Percentiles rank a stretch among this genome's conserved stretches.
phyloP scores from a whole-genome alignment of 2,888 invertebrate species.

The Latrodectus elegans region DNA sequence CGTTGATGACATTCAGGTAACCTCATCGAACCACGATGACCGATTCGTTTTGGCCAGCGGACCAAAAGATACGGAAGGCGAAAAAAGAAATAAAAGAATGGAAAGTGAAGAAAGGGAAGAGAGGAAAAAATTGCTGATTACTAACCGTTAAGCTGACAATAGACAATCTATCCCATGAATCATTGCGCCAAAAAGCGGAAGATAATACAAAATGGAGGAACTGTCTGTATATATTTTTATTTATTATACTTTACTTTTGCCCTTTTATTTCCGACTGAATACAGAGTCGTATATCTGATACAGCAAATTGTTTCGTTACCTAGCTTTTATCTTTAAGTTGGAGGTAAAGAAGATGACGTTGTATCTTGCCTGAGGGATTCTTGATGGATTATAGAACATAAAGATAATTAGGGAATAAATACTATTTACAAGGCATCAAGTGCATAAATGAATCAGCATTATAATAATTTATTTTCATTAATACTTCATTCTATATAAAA shows the following conservation, averaged over 20 bases:
- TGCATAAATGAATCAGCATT: too few relatives aligned
- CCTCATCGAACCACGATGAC: slow-evolving; percentile 34
- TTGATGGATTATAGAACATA: slow-evolving; percentile 26
- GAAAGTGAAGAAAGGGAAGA: slow-evolving; percentile 25
- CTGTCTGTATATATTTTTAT: slow-evolving; percentile 33
- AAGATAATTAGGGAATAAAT: slow-evolving; percentile 22
- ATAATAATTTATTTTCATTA: too few relatives aligned
- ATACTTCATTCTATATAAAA: too few relatives aligned
- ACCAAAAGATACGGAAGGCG: slow-evolving; percentile 33
- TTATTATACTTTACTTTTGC: slow-evolving; percentile 39
- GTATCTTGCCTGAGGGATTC: neutral
- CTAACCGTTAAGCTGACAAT: slow-evolving; percentile 66
- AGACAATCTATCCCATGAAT: slow-evolving; percentile 65
- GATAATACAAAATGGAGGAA: slow-evolving; percentile 66
- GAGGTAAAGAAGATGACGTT: neutral
- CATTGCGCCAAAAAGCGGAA: slow-evolving; percentile 65
- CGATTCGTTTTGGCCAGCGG: slow-evolving; percentile 45
- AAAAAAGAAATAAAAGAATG: slow-evolving; percentile 3
- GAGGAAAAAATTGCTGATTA: slow-evolving; percentile 62
- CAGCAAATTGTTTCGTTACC: slow-evolving; percentile 56
- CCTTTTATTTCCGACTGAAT: slow-evolving; percentile 51
- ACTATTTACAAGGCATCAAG: too few relatives aligned
- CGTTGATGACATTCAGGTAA: slow-evolving; percentile 13
- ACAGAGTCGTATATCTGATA: slow-evolving; percentile 53
- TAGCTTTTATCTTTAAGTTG: slow-evolving; percentile 12